Percentiles rank a stretch among this genome's conserved stretches.
These are phyloP conservation scores for Heliconius cydno DNA, from an alignment of 2,888 invertebrate species.

Conservation along the genomic window DNA sequence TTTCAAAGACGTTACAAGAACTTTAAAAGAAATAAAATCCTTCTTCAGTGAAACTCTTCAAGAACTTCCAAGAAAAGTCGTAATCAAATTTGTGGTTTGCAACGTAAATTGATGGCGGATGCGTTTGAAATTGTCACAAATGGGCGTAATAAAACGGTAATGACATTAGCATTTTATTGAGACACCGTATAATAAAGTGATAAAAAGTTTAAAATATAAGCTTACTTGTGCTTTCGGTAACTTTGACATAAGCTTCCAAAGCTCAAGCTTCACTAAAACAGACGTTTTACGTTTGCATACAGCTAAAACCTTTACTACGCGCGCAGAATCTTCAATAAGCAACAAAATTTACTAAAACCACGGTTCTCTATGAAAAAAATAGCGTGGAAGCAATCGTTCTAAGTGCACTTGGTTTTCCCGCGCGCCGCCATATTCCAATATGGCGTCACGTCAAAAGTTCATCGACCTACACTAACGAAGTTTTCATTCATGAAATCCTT, in stretches of 20 bases:
- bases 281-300: conserved; percentile 40
- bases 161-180: conserved; percentile 18
- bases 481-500: conserved; percentile 53
- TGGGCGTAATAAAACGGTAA: conserved; percentile 1
- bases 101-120: conserved; percentile 2
- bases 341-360: conserved; percentile 53
- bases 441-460: conserved; percentile 51
- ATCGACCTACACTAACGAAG: conserved; percentile 48
- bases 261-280: conserved; percentile 32
- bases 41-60: not conserved
- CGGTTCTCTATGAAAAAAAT: conserved; percentile 56
- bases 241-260: conserved; percentile 28
- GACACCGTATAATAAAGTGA: conserved; percentile 23
- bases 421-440: conserved; percentile 59
- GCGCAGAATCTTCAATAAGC: conserved; percentile 50
- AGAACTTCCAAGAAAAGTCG: not conserved
- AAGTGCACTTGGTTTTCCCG: conserved; percentile 72
- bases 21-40: not conserved
- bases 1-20: conserved; percentile 5
- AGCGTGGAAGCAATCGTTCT: conserved; percentile 68
- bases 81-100: not conserved
- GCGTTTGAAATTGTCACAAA: conserved; percentile 3
- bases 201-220: conserved; percentile 37
- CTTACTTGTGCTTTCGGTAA: conserved; percentile 24
- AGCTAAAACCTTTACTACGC: conserved; percentile 42